Evolutionary conservation across 2,113 vertebrate species (phyloP).

Genomic region (Euleptes europaea): DNA sequence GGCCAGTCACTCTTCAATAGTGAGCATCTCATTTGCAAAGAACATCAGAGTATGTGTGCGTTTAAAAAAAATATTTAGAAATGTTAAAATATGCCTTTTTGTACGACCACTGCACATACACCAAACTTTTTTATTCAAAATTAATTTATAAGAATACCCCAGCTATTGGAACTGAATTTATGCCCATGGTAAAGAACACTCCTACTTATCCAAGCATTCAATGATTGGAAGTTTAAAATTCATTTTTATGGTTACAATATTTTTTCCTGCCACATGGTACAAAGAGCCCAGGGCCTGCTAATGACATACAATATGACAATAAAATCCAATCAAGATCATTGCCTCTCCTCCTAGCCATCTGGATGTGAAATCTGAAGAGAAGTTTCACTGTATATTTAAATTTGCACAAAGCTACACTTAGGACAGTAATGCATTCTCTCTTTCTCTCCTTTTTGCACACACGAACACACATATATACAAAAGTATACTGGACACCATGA

Average conservation of each 20-base stretch:
- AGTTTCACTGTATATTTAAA: constrained; percentile 29
- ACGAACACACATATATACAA: constrained; percentile 36
- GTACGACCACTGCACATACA: constrained; percentile 31
- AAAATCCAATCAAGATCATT: not conserved
- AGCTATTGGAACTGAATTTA: not conserved
- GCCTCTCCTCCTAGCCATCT: not conserved
- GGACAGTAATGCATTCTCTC: constrained; percentile 60
- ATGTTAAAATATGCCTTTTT: constrained; percentile 52
- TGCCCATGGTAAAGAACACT: not conserved
- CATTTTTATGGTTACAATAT: not conserved
- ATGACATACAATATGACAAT: not conserved
- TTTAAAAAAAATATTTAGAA: constrained; percentile 57
- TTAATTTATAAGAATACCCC: not conserved
- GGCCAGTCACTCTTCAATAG: constrained; percentile 67
- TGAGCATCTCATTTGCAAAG: constrained; percentile 65
- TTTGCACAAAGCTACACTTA: constrained; percentile 59
- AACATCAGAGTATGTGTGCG: constrained; percentile 18
- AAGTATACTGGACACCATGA: constrained; percentile 35
- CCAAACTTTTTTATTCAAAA: not conserved
- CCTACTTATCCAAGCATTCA: not conserved
- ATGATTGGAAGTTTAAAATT: not conserved
- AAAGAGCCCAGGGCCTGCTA: not conserved
- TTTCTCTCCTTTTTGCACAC: not conserved
- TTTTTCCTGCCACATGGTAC: not conserved
- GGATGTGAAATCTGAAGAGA: constrained; percentile 1